Evolutionary conservation across 2,888 invertebrate genomes (phyloP), one percentile per base, ranked within the genome.

Genomic region (Amiota communis): DNA sequence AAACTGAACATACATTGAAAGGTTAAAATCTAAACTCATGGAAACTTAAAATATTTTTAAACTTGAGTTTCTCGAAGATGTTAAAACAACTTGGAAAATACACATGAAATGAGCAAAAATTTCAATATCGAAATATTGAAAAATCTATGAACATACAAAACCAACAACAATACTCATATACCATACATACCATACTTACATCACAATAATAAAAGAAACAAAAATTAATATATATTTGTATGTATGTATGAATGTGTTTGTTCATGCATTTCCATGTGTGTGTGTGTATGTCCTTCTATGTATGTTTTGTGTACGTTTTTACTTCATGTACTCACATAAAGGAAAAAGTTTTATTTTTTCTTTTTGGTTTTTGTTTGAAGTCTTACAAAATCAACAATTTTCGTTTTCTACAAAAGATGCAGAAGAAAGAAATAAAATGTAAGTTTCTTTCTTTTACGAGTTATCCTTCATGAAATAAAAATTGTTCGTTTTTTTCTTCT

Each of bases 61-160:
- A 36, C 23, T 23, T 3, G 23, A 23, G 23, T 23, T 36, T 36
- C 36, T 36, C 36, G 6, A 36, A 36, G 36, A 36, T 36, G 36
- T 36, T 36, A 36, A 36, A 6, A 36, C 36, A 67, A 61, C 36
- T 71, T 51, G 68, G 51, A 70, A 67, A 23, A 56, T n/a, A 67
- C 61, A 71, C 51, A 10, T 65, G 15, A 13, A 36, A 36, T 36
- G 36, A 53, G 53, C 53, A 9, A 53, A 53, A 36, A n/a, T 53
- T 53, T 53, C 15, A 53, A 53, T 53, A 53, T 53, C n/a, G 2
- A 53, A 36, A 53, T 53, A 53, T 53, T 53, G n/a, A 53, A 53
- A 36, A 36, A 15, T 13, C 36, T 51, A 51, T 8, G 51, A 47
- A 15, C n/a, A 67, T 47, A 48, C 67, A 48, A 48, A 48, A 17